These are phyloP conservation scores for Pantherophis guttatus DNA, from an alignment of 2,113 vertebrate genomes.

Conservation along the genomic window DNA sequence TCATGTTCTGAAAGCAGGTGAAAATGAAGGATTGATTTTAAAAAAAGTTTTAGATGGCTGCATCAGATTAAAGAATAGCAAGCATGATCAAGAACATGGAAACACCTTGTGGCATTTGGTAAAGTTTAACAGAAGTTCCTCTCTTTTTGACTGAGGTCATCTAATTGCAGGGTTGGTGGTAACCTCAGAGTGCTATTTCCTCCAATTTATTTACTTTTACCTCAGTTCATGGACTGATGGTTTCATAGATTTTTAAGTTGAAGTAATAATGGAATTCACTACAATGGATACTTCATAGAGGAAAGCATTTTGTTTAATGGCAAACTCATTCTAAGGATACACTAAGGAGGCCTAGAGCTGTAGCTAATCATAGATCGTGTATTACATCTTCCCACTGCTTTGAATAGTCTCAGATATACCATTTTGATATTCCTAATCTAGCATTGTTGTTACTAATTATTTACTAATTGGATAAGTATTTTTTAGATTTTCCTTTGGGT, in stretches of 20 bases:
- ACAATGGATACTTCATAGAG: not conserved
- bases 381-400: not conserved
- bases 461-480: not conserved
- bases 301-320: not conserved
- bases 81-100: conserved; percentile 14
- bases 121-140: conserved; percentile 8
- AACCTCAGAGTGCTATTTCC: conserved; percentile 28
- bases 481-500: not conserved
- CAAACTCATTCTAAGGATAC: not conserved
- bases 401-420: not conserved
- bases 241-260: conserved; percentile 20
- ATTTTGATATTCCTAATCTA: not conserved
- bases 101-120: conserved; percentile 25
- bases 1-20: conserved; percentile 10
- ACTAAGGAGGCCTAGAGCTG: not conserved
- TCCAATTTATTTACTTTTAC: conserved; percentile 28
- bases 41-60: not conserved
- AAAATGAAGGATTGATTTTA: not conserved
- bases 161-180: conserved; percentile 30
- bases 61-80: conserved; percentile 11
- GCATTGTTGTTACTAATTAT: not conserved
- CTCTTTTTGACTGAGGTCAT: conserved; percentile 24
- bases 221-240: conserved; percentile 4
- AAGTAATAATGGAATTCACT: conserved; percentile 19
- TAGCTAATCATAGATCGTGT: not conserved